Evolutionary conservation across 2,113 vertebrate species (phyloP).

Genomic region (Litocranius walleri): DNA sequence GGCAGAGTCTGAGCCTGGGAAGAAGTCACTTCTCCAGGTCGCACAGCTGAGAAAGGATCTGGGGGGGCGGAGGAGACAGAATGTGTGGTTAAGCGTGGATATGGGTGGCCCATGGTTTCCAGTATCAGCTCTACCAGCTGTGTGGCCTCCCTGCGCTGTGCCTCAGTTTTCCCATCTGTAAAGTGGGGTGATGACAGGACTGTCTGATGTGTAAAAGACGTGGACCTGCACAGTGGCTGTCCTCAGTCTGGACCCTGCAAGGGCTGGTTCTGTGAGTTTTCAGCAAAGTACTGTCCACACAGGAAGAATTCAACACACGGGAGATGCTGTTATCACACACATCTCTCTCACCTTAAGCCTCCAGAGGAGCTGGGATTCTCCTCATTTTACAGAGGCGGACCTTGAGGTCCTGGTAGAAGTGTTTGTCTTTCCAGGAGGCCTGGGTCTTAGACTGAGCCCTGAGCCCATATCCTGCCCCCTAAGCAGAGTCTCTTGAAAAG

Average conservation of each 20-base stretch:
- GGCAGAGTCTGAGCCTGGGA: background rate
- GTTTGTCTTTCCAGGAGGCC: background rate
- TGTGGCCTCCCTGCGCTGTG: rapidly evolving
- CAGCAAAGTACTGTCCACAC: background rate
- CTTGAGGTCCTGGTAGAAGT: background rate
- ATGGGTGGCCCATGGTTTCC: rapidly evolving
- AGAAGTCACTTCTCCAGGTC: background rate
- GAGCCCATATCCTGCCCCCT: background rate
- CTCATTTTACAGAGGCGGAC: background rate
- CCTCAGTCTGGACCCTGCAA: background rate
- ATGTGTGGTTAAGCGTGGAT: background rate
- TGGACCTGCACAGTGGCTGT: rapidly evolving
- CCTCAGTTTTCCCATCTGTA: background rate
- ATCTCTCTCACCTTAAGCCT: background rate
- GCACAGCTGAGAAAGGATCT: background rate
- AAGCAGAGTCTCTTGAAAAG: background rate
- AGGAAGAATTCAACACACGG: background rate
- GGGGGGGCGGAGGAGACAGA: background rate
- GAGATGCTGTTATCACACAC: too few relatives aligned
- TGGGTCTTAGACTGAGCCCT: background rate
- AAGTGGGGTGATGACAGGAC: background rate
- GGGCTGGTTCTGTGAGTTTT: too few relatives aligned
- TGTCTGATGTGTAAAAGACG: rapidly evolving
- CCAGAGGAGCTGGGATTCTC: background rate
- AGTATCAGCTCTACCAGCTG: background rate